Base-by-base conservation (phyloP, 2,888 invertebrate species). In the Chloroclysta siterata region DNA sequence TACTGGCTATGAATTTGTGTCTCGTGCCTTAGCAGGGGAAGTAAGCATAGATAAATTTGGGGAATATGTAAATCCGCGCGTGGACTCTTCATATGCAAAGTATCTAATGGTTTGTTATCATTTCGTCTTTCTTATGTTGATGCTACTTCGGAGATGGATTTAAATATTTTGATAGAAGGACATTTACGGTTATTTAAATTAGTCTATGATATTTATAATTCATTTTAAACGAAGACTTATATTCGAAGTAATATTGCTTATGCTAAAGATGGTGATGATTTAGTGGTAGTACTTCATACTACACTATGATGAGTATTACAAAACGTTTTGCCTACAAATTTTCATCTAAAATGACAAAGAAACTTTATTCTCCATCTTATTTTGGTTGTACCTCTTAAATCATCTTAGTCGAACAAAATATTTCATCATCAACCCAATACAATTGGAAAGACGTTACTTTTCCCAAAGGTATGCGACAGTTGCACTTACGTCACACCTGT, bases 71-170 rank as follows among this genome's bases (percentile, higher is more conserved):
- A 90, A 92, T 90, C 76, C 80, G 82, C 91, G 85, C 90, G 90
- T 90, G 93, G 88, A 88, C 88, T 86, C 85, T 91, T 90, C 88
- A 85, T 90, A 91, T 91, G 91, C 85, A 87, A 90, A 91, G 79
- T 77, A 72, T 75, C 79, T 83, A 81, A 84, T 85, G 82, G 80
- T 80, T 82, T 81, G 83, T 81, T 82, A 78, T 81, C 76, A 76
- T 80, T 81, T 80, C 66, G 69, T 76, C 79, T 82, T 87, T 87
- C 83, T 84, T 82, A 87, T 87, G 87, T 71, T 82, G 84, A 87
- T 85, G 56, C 42, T n/a, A 46, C 47, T 64, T 52, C 55, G 36
- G 17, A 58, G 60, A 68, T 51, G 50, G 56, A 69, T 64, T 61
- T 62, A 65, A 68, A 72, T 73, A 66, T 66, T 71, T 70, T 68